Conservation (phyloP, 2,888 invertebrate species). For the Clostera curtula region DNA sequence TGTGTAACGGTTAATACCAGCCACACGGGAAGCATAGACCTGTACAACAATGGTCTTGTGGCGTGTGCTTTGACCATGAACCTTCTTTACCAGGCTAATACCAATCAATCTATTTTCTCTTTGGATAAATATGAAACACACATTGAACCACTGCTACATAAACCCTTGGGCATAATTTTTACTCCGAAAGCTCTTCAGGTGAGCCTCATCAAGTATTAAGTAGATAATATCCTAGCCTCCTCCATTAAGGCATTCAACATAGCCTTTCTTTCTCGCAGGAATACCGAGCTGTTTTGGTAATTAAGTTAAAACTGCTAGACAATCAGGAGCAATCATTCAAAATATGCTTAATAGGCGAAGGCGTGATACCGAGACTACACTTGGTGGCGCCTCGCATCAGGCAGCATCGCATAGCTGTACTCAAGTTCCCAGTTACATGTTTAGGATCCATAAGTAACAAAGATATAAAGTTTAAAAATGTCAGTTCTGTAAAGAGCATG, state of each 20-base stretch:
- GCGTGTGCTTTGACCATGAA: conserved; percentile 52
- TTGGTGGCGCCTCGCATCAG: conserved; percentile 39
- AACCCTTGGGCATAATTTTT: conserved; percentile 53
- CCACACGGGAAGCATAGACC: conserved; percentile 44
- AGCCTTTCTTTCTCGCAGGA: conserved; percentile 36
- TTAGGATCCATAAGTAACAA: conserved; percentile 47
- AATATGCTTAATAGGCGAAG: conserved; percentile 62
- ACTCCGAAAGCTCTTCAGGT: conserved; percentile 55
- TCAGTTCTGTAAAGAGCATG: conserved; percentile 42
- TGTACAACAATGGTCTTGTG: conserved; percentile 65
- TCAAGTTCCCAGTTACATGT: conserved; percentile 57
- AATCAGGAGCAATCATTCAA: conserved; percentile 54
- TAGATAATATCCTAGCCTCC: not conserved
- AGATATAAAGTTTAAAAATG: conserved; percentile 49
- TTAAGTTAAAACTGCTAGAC: conserved; percentile 53
- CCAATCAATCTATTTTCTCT: conserved; percentile 45
- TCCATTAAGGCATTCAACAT: not conserved
- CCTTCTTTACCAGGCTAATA: conserved; percentile 50
- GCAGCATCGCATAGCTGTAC: conserved; percentile 34
- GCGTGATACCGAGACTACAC: conserved; percentile 57
- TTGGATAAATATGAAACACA: conserved; percentile 57
- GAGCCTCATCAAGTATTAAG: conserved; percentile 5
- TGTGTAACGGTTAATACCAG: conserved; percentile 52
- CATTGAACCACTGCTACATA: conserved; percentile 60
- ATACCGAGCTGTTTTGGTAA: conserved; percentile 60